Percentiles rank a stretch among this genome's conserved stretches.
Conservation (phyloP, 2,797 vertebrate species). For the Acanthopagrus latus region DNA sequence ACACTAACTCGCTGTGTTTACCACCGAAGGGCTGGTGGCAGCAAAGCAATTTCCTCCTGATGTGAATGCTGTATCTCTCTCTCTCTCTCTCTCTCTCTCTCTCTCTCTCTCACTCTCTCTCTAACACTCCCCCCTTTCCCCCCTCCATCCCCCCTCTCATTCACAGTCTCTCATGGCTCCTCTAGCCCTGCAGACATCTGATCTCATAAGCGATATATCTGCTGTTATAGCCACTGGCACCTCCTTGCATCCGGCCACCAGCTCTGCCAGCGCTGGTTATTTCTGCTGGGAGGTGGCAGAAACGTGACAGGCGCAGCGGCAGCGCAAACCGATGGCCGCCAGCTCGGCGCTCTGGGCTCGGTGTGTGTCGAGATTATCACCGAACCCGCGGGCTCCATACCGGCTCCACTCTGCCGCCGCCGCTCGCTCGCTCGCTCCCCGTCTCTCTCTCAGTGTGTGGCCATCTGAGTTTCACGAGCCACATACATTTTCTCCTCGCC, state of each 20-base stretch:
- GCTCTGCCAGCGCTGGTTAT: conserved; percentile 83
- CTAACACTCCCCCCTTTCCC: not conserved
- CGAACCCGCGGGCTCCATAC: conserved; percentile 59
- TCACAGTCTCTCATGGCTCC: conserved; percentile 78
- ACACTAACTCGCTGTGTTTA: conserved; percentile 83
- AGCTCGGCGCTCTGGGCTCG: conserved; percentile 55
- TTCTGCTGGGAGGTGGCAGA: conserved; percentile 79
- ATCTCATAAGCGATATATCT: conserved; percentile 88
- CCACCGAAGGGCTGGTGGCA: conserved; percentile 83
- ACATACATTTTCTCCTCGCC: conserved; percentile 57
- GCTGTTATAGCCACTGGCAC: conserved; percentile 84
- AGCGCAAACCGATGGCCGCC: conserved; percentile 55
- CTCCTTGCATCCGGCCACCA: conserved; percentile 82
- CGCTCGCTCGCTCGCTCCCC: not conserved
- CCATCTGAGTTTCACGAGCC: conserved; percentile 65
- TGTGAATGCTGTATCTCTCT: conserved; percentile 72
- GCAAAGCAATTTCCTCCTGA: conserved; percentile 85
- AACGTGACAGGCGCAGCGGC: conserved; percentile 76
- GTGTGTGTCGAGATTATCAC: conserved; percentile 66
- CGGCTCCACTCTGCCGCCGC: conserved; percentile 27
- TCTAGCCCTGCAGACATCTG: conserved; percentile 83
- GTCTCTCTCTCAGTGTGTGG: conserved; percentile 56
- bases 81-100: conserved; percentile 42
- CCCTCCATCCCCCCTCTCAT: conserved; percentile 40
- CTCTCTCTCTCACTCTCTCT: conserved; percentile 44